Percentiles rank a stretch among this genome's conserved stretches.
Evolutionary conservation across 1,140 invertebrate genomes (phyloP).

Genomic region (Camponotus vicinus): DNA sequence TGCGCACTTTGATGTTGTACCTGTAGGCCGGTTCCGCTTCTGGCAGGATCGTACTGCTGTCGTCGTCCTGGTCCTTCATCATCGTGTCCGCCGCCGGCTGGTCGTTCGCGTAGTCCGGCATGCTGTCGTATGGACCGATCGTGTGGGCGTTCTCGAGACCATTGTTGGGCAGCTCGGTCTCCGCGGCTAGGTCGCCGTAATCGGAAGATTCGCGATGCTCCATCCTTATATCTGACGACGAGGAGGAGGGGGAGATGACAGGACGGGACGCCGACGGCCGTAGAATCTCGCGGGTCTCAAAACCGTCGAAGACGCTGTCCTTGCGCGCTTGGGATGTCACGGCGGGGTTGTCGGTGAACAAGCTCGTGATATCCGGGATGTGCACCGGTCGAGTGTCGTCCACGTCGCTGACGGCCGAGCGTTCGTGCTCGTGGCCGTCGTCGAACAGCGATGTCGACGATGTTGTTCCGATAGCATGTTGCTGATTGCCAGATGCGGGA

Average conservation of each 20-base stretch:
- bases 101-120: slow-evolving; percentile 80
- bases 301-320: slow-evolving; percentile 81
- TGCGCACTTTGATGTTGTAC: slow-evolving; percentile 85
- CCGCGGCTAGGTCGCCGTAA: slow-evolving; percentile 52
- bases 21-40: slow-evolving; percentile 84
- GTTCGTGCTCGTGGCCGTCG: slow-evolving; percentile 52
- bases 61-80: slow-evolving; percentile 82
- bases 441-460: slow-evolving; percentile 45
- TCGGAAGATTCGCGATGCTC: slow-evolving; percentile 76
- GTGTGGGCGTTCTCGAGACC: slow-evolving; percentile 80
- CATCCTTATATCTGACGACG: slow-evolving; percentile 70
- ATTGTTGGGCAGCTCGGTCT: slow-evolving; percentile 78
- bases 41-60: slow-evolving; percentile 84
- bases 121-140: slow-evolving; percentile 82
- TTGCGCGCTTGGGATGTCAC: slow-evolving; percentile 69
- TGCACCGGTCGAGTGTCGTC: slow-evolving; percentile 74
- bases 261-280: slow-evolving; percentile 72
- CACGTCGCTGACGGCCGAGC: slow-evolving; percentile 39
- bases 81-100: slow-evolving; percentile 75
- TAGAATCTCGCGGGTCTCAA: slow-evolving; percentile 81
- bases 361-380: slow-evolving; percentile 82
- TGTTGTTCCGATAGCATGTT: not conserved
- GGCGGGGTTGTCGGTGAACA: slow-evolving; percentile 79
- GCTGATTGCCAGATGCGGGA: slow-evolving; percentile 72
- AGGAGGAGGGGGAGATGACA: slow-evolving; percentile 53